Base-by-base conservation (phyloP, 1,140 invertebrate species). In the Drosophila busckii region DNA sequence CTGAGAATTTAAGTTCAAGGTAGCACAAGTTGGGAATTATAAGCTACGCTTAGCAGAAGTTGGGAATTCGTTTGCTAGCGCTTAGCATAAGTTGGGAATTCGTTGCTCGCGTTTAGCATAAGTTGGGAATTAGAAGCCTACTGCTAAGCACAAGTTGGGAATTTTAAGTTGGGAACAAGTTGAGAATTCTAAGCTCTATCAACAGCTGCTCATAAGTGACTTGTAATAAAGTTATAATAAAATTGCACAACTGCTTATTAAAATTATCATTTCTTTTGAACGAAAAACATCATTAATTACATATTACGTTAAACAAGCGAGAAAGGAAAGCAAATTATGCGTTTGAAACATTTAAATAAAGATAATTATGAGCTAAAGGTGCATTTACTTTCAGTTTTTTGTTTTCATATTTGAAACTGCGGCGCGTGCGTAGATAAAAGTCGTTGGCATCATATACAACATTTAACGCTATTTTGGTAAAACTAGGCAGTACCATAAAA, bases 281-380 rank as follows among this genome's bases (percentile, higher is more conserved):
- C 52, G 62, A 70, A 17, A 61, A 62, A 71, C 22, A 68, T 64
- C 73, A 78, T 78, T 78, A 78, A 78, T 78, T 56, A 80, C 41
- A 65, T 4, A 50, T 35, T 65, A 41, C 42, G 45, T 31, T 45
- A 54, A 17, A 56, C 40, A 40, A 31, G 29, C 54, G 15, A 53
- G 38, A 28, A 55, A 34, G 10, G 26, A 15, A 25, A 48, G 7
- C 22, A 23, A 59, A 9, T 26, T 16, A 55, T 35, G 41, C 44
- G 40, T 31, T 54, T n/a, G 19, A 29, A 17, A 49, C n/a, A n/a
- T n/a, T n/a, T n/a, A n/a, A 28, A 25, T 25, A 22, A 13, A 62
- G 46, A 67, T 76, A 76, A 76, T 76, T 67, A 68, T 10, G 45
- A 32, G 50, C 38, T 34, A 55, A 61, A 61, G 52, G 58, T 55